Evolutionary conservation across 2,888 invertebrate species (phyloP).

Genomic region (Leptura quadrifasciata): DNA sequence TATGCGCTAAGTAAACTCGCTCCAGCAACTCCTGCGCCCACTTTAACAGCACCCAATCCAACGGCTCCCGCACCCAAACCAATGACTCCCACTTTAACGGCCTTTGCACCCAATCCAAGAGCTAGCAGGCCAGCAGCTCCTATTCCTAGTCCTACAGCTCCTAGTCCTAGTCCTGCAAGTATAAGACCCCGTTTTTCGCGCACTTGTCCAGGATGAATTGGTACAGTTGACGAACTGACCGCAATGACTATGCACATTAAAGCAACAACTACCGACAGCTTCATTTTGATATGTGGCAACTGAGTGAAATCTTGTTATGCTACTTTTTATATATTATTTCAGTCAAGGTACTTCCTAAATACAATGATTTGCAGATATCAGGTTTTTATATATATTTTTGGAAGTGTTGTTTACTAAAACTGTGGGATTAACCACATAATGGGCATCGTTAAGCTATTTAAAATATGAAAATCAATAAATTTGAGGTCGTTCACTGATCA

Average conservation of each 20-base stretch:
- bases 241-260: slow-evolving; percentile 47
- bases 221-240: slow-evolving; percentile 47
- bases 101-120: slow-evolving; percentile 36
- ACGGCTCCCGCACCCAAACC: slow-evolving; percentile 40
- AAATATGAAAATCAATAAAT: too few relatives aligned
- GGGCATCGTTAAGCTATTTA: too few relatives aligned
- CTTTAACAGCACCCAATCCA: slow-evolving; percentile 35
- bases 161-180: slow-evolving; percentile 47
- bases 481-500: too few relatives aligned
- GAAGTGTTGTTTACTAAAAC: too few relatives aligned
- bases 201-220: slow-evolving; percentile 23
- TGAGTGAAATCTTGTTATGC: not conserved
- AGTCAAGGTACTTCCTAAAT: slow-evolving; percentile 6
- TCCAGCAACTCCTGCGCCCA: slow-evolving; percentile 31
- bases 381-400: too few relatives aligned
- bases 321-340: slow-evolving; percentile 9
- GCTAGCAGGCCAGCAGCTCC: slow-evolving; percentile 33
- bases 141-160: slow-evolving; percentile 51
- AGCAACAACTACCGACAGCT: slow-evolving; percentile 43
- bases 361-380: too few relatives aligned
- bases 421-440: too few relatives aligned
- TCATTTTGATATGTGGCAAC: slow-evolving; percentile 47
- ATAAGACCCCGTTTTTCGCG: slow-evolving; percentile 47
- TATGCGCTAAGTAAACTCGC: slow-evolving; percentile 6
- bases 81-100: slow-evolving; percentile 31